A percentile compares a stretch with the other conserved stretches of the same genome.
Conservation (phyloP, 2,888 invertebrate species). For the Campoplex nolae region DNA sequence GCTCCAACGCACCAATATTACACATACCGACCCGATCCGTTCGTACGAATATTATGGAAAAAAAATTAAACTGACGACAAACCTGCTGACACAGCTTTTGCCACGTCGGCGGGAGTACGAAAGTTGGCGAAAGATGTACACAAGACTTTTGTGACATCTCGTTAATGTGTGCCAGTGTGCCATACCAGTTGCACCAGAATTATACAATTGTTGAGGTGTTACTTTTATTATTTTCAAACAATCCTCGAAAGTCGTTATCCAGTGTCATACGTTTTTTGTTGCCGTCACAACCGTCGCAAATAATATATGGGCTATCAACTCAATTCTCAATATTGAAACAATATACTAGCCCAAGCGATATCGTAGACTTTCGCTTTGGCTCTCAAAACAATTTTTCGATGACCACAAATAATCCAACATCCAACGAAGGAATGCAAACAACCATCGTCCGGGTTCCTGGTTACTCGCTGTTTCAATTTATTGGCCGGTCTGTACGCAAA, state of each 20-base stretch:
- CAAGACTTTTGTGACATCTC: conserved; percentile 27
- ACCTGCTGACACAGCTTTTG: conserved; percentile 57
- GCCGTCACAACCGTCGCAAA: not conserved
- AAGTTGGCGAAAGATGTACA: conserved; percentile 45
- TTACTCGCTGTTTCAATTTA: conserved; percentile 61
- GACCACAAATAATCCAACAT: conserved; percentile 48
- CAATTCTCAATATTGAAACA: not conserved
- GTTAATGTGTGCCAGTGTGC: conserved; percentile 60
- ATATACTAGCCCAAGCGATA: not conserved
- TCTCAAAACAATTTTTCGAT: conserved; percentile 26
- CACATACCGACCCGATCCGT: not conserved
- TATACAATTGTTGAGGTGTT: not conserved
- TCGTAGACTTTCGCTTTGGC: conserved; percentile 35
- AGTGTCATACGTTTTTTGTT: not conserved
- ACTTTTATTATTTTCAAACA: not conserved
- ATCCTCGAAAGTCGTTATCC: not conserved
- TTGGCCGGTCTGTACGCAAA: conserved; percentile 41
- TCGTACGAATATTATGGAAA: conserved; percentile 27
- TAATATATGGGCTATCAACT: not conserved
- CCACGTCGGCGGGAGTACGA: conserved; percentile 49
- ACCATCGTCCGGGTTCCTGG: conserved; percentile 38
- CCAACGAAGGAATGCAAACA: conserved; percentile 34
- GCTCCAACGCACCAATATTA: not conserved
- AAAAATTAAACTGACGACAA: not conserved
- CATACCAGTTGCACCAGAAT: conserved; percentile 11